Conservation (phyloP, 2,888 invertebrate genomes). For the Liodrosophila aerea region DNA sequence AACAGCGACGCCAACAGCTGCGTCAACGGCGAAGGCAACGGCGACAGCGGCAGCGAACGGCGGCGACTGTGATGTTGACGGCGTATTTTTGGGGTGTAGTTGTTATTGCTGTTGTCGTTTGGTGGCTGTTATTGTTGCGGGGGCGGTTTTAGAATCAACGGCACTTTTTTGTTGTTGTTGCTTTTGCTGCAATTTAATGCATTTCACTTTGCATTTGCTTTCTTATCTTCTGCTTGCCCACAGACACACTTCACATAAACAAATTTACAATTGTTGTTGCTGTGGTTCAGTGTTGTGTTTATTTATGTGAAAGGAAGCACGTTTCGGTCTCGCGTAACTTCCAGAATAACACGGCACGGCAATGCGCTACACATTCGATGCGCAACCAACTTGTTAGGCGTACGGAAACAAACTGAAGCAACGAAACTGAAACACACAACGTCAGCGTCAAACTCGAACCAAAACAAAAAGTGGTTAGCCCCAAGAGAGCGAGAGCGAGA, state of each 20-base stretch:
- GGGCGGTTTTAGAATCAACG: slow-evolving; percentile 62
- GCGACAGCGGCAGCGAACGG: slow-evolving; percentile 20
- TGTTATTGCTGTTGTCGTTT: slow-evolving; percentile 32
- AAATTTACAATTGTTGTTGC: neutral
- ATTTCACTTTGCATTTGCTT: slow-evolving; percentile 19
- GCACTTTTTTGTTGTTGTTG: slow-evolving; percentile 31
- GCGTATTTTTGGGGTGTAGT: slow-evolving; percentile 53
- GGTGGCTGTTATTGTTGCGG: slow-evolving; percentile 56
- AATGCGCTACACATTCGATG: slow-evolving; percentile 23
- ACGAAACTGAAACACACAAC: slow-evolving; percentile 22
- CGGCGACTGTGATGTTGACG: slow-evolving; percentile 31
- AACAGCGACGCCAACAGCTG: slow-evolving; percentile 36
- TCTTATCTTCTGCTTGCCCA: neutral
- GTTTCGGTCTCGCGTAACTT: slow-evolving; percentile 53
- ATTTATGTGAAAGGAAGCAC: slow-evolving; percentile 45
- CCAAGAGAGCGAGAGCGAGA: slow-evolving; percentile 9
- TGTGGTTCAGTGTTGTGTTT: slow-evolving; percentile 40
- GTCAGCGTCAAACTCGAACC: slow-evolving; percentile 18
- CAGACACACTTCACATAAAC: slow-evolving; percentile 10
- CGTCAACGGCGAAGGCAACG: slow-evolving; percentile 26
- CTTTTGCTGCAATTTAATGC: slow-evolving; percentile 26
- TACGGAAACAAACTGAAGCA: slow-evolving; percentile 53
- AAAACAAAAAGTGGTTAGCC: slow-evolving; percentile 34
- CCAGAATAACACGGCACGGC: slow-evolving; percentile 39
- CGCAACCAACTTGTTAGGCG: slow-evolving; percentile 37